phyloP scores from a whole-genome alignment of 2,113 vertebrate species.

The Leiothrix lutea region DNA sequence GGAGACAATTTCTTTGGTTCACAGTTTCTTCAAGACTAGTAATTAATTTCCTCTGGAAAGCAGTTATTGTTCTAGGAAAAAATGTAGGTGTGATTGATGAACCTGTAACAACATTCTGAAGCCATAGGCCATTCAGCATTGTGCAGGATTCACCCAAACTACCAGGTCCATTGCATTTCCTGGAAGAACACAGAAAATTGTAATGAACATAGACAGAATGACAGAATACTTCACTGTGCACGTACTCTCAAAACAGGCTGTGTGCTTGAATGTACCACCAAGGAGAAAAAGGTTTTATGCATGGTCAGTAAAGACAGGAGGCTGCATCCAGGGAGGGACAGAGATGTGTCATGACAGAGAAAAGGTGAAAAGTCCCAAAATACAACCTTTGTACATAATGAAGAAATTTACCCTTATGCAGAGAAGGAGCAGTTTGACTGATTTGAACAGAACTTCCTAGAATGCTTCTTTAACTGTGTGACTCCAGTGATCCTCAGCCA shows the following conservation, averaged over 20 bases:
- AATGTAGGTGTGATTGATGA: rapidly evolving
- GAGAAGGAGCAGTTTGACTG: neutral
- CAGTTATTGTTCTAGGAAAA: neutral
- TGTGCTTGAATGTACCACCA: neutral
- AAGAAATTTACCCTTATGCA: neutral
- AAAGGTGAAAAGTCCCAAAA: neutral
- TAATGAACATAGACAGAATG: neutral
- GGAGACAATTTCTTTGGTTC: neutral
- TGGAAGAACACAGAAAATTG: neutral
- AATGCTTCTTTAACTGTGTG: neutral
- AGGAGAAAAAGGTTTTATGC: neutral
- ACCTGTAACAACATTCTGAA: neutral
- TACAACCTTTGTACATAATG: neutral
- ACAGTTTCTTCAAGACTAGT: neutral
- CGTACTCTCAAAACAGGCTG: neutral
- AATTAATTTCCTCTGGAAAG: neutral
- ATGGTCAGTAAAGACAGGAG: neutral
- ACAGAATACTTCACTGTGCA: neutral
- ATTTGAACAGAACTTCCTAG: neutral
- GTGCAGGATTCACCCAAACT: neutral
- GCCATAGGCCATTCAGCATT: neutral
- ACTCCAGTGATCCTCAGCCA: neutral
- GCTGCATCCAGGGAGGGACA: neutral
- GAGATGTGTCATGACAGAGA: neutral
- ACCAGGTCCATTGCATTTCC: neutral